Conservation (phyloP, 2,888 invertebrate species). For the Tetrapedia diversipes region DNA sequence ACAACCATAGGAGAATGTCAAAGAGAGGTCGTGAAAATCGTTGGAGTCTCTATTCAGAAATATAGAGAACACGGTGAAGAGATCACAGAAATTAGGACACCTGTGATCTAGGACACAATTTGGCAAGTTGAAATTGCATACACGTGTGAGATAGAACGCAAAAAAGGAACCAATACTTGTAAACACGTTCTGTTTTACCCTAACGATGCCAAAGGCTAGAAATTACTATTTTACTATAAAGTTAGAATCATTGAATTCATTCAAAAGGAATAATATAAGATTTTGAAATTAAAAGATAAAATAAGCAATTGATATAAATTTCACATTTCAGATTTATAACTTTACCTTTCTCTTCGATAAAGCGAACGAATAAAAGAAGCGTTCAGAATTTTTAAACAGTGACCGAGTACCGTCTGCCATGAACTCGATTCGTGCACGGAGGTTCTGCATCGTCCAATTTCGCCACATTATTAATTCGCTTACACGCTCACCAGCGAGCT, state of each 20-base stretch:
- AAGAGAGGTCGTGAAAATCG: slow-evolving; percentile 15
- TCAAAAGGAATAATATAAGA: not conserved
- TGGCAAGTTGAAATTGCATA: slow-evolving; percentile 54
- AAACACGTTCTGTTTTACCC: slow-evolving; percentile 44
- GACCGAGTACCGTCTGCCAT: not conserved
- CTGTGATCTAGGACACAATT: slow-evolving; percentile 60
- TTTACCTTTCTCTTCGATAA: not conserved
- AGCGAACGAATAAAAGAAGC: not conserved
- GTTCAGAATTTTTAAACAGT: not conserved
- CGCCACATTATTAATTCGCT: slow-evolving; percentile 28
- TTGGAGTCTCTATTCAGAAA: slow-evolving; percentile 46
- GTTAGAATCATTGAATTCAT: not conserved
- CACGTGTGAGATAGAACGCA: slow-evolving; percentile 40
- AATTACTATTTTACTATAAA: slow-evolving; percentile 13
- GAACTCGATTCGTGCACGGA: slow-evolving; percentile 4
- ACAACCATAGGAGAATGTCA: not conserved
- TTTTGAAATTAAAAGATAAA: not conserved
- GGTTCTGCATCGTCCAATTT: slow-evolving; percentile 13
- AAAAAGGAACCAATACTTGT: slow-evolving; percentile 51
- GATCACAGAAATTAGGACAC: slow-evolving; percentile 52
- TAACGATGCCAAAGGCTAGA: slow-evolving; percentile 42
- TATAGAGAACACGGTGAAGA: slow-evolving; percentile 40
- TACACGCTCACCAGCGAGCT: slow-evolving; percentile 5
- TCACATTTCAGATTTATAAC: not conserved
- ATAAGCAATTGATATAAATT: not conserved